These are phyloP conservation scores for Halocaridina rubra DNA, from an alignment of 2,888 invertebrate genomes.

Conservation along the genomic window DNA sequence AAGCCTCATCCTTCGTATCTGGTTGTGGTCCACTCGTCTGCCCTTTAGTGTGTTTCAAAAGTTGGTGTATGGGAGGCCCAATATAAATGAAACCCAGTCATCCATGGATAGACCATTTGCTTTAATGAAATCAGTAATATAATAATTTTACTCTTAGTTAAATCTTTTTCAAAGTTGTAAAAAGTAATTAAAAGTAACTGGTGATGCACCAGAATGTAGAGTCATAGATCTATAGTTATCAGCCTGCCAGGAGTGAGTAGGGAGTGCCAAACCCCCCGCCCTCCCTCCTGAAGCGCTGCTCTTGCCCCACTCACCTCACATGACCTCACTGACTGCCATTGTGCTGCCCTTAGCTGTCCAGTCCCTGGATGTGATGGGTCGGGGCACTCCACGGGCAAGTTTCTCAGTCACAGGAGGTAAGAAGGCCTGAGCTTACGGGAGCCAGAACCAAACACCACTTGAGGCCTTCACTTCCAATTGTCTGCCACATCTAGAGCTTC, in stretches of 20 bases:
- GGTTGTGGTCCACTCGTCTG: constrained; percentile 25
- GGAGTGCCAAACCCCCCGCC: constrained; percentile 22
- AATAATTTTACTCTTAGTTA: constrained; percentile 20
- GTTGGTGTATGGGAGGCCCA: constrained; percentile 60
- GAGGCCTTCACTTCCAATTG: constrained; percentile 50
- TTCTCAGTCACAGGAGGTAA: constrained; percentile 64
- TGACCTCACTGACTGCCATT: constrained; percentile 57
- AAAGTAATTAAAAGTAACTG: constrained; percentile 21
- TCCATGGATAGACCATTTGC: constrained; percentile 52
- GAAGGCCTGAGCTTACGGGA: constrained; percentile 58
- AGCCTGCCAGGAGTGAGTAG: constrained; percentile 38
- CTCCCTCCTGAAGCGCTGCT: constrained; percentile 47
- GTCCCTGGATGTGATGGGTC: constrained; percentile 94
- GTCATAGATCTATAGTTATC: constrained; percentile 43
- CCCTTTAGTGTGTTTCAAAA: constrained; percentile 40
- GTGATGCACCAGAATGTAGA: constrained; percentile 49
- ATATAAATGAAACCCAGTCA: constrained; percentile 57
- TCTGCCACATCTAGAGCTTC: constrained; percentile 15
- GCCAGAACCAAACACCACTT: constrained; percentile 58
- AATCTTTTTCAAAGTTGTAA: too few relatives aligned
- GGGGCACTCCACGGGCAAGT: constrained; percentile 90
- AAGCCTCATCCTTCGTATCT: constrained; percentile 34
- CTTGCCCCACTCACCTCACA: constrained; percentile 52
- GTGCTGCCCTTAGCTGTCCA: constrained; percentile 64
- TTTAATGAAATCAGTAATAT: constrained; percentile 23